A percentile compares a stretch with the other conserved stretches of the same genome.
phyloP scores from a whole-genome alignment of 2,797 vertebrate genomes.

The Buphagus erythrorhynchus region DNA sequence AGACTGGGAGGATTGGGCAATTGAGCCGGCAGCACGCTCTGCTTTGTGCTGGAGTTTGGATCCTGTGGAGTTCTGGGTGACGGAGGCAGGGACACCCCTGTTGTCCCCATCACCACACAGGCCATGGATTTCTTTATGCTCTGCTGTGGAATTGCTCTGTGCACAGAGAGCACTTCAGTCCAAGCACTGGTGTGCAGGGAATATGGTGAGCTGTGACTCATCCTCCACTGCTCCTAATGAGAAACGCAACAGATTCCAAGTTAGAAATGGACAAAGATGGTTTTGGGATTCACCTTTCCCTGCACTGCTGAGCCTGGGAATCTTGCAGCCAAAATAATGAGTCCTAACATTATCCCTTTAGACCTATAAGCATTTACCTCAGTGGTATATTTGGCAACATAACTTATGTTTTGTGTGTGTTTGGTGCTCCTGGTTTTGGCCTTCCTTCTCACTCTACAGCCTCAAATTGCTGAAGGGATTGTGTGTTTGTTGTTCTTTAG shows the following conservation, averaged over 20 bases:
- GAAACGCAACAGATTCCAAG: not conserved
- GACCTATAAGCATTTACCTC: not conserved
- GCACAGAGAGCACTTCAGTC: not conserved
- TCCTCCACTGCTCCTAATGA: not conserved
- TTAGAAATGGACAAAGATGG: not conserved
- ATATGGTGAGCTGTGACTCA: not conserved
- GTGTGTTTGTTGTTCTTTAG: not conserved
- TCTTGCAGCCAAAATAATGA: not conserved
- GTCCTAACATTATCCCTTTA: not conserved
- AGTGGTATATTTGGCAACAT: not conserved
- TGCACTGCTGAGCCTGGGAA: fast-evolving
- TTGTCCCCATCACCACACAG: not conserved
- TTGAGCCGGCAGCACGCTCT: not conserved
- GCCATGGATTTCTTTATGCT: not conserved
- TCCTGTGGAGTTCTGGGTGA: not conserved
- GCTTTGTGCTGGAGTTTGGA: not conserved
- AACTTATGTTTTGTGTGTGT: not conserved
- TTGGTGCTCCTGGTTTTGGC: not conserved
- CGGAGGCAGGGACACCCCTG: not conserved
- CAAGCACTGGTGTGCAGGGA: not conserved
- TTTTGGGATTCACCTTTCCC: not conserved
- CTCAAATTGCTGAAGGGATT: not conserved
- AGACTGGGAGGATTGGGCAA: not conserved
- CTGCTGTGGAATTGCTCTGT: fast-evolving
- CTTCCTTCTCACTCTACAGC: not conserved